Evolutionary conservation across 2,113 vertebrate species (phyloP), one percentile per base, ranked within the genome.

Genomic region (Leucoraja erinaceus): DNA sequence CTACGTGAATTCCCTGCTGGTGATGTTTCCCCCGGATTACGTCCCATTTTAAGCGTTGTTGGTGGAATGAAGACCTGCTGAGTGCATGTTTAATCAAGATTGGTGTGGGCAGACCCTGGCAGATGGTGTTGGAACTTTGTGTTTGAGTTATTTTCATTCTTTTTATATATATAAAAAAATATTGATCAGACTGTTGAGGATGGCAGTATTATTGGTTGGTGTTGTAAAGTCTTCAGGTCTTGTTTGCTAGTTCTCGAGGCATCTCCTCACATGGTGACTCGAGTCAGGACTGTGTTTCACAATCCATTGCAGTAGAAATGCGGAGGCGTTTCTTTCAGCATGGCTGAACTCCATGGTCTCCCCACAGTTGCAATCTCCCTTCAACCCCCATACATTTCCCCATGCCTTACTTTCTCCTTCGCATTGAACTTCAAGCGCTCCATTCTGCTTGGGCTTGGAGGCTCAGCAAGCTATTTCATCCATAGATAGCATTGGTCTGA

Each of bases 11-110:
- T 93, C 75, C 5, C 78, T 93, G 20, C 22, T 38, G 31, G 93
- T 93, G 75, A 83, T 93, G 75, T 77, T 25, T 63, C 93, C 93
- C 31, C 93, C 75, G 16, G 93, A 77, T 33, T 79, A 79, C 11
- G 78, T 83, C 20, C 93, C 93, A 5, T 93, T 93, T 25, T 93
- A 79, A 79, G 16, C 28, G 7, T 25, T 11, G 4, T 54, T 20
- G 22, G 8, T 91, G 66, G 10, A 47, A 12, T 91, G 33, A 91
- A 91, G 88, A 72, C 25, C 38, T 91, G 20, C 28, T 28, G 68
- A 72, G 66, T 91, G 66, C 90, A 47, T 91, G 38, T 74, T 63
- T 91, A 91, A 91, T 72, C 33, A 7, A 66, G 66, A 54, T 91
- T 91, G 20, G 70, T 72, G 8, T 54, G 20, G 33, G 63, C 38